A percentile compares a stretch with the other conserved stretches of the same genome.
Conservation (phyloP, 2,113 vertebrate species). For the Atractosteus spatula region DNA sequence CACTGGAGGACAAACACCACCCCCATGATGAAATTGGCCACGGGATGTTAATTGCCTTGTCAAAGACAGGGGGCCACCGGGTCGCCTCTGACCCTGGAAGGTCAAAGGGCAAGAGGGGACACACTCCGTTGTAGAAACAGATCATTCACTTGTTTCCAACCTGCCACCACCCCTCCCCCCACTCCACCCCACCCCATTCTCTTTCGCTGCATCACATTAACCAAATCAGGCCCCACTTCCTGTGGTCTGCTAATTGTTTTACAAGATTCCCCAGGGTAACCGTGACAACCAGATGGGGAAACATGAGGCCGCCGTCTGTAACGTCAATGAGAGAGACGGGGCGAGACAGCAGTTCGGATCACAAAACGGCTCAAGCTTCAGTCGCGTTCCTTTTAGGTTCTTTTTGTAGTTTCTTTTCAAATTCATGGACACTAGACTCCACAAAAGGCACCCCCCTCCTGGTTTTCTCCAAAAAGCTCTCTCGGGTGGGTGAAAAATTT, state of each 20-base stretch:
- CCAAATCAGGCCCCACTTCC: constrained; percentile 38
- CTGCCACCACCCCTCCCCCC: not conserved
- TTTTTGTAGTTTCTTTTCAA: too few relatives aligned
- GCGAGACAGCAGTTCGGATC: not conserved
- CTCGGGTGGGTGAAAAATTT: too few relatives aligned
- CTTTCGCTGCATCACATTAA: constrained; percentile 27
- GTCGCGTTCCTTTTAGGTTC: too few relatives aligned
- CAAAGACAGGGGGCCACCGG: constrained; percentile 27
- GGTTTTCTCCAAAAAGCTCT: too few relatives aligned
- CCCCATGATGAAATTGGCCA: constrained; percentile 42
- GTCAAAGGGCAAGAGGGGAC: constrained; percentile 31
- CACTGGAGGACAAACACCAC: constrained; percentile 6
- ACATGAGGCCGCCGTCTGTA: constrained; percentile 37
- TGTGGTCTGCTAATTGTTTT: constrained; percentile 45
- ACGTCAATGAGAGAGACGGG: constrained; percentile 18
- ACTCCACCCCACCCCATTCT: constrained; percentile 5
- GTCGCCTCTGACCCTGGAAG: constrained; percentile 39
- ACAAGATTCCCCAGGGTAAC: constrained; percentile 47
- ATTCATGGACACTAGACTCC: too few relatives aligned
- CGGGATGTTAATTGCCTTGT: constrained; percentile 47
- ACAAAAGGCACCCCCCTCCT: too few relatives aligned
- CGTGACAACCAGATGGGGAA: constrained; percentile 44
- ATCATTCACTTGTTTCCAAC: constrained; percentile 11
- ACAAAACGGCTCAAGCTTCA: too few relatives aligned
- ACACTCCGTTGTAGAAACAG: constrained; percentile 11